Conservation (phyloP, 2,888 invertebrate species). For the Hipparchia sbordonii region DNA sequence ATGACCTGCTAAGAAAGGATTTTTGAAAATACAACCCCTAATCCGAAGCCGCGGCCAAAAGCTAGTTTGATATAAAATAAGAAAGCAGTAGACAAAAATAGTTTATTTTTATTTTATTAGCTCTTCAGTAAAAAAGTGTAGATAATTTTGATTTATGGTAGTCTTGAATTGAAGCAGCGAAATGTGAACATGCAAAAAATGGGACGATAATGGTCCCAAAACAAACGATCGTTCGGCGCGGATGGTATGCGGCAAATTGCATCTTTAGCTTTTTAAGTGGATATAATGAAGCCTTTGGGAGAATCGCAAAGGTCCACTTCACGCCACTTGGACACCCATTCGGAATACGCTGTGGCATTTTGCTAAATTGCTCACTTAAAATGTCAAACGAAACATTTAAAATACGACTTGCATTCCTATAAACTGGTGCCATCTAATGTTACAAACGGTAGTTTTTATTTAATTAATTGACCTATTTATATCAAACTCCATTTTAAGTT, state of each 20-base stretch:
- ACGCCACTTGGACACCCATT: slow-evolving; percentile 46
- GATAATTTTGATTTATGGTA: too few species aligned
- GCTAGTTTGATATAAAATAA: too few species aligned
- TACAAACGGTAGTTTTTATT: slow-evolving; percentile 9
- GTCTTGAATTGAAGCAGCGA: background rate
- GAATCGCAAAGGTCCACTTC: slow-evolving; percentile 39
- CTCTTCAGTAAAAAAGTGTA: too few species aligned
- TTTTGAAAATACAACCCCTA: too few species aligned
- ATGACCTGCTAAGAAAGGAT: too few species aligned
- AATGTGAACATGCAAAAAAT: slow-evolving; percentile 47
- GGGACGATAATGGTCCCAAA: slow-evolving; percentile 29
- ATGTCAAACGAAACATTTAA: slow-evolving; percentile 14
- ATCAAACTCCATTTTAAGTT: too few species aligned
- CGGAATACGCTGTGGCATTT: slow-evolving; percentile 33
- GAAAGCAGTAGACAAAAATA: too few species aligned
- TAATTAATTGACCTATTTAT: background rate
- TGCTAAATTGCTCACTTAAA: slow-evolving; percentile 14
- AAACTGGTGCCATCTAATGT: background rate
- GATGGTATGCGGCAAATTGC: slow-evolving; percentile 54
- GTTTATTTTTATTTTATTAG: too few species aligned
- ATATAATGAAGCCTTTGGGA: slow-evolving; percentile 60
- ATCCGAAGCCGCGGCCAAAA: too few species aligned
- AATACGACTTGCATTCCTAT: slow-evolving; percentile 7
- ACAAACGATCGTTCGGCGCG: slow-evolving; percentile 22
- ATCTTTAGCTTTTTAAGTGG: slow-evolving; percentile 55